Percentiles rank a stretch among this genome's conserved stretches.
Conservation (phyloP, 2,797 vertebrate genomes). For the Hafferia zeledoni region DNA sequence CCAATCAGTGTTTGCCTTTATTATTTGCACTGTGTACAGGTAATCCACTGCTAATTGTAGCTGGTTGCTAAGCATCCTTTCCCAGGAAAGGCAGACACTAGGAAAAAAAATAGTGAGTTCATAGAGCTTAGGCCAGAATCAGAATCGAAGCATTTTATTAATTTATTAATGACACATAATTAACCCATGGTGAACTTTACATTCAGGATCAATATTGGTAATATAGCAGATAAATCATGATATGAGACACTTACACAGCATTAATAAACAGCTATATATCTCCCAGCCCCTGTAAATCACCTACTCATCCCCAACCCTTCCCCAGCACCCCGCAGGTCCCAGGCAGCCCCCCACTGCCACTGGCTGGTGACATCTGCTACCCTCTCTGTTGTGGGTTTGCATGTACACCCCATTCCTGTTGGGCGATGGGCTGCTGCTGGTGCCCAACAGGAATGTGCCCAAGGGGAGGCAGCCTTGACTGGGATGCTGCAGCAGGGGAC, state of each 20-base stretch:
- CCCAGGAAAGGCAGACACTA: background rate
- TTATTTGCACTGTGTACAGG: background rate
- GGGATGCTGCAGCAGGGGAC: background rate
- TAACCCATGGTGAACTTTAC: background rate
- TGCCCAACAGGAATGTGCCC: background rate
- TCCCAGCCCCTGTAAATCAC: accelerated
- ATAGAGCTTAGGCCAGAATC: background rate
- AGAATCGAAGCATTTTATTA: background rate
- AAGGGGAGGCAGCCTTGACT: background rate
- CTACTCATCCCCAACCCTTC: background rate
- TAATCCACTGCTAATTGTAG: background rate
- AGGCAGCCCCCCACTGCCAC: accelerated
- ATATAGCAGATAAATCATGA: conserved; percentile 15
- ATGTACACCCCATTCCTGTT: accelerated
- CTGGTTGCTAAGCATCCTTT: background rate
- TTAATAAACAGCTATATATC: background rate
- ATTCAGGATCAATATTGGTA: conserved; percentile 23
- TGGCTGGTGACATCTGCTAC: accelerated
- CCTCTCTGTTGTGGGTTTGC: too few species aligned
- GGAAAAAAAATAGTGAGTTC: background rate
- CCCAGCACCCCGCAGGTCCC: accelerated
- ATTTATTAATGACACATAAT: conserved; percentile 23
- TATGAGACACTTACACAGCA: background rate
- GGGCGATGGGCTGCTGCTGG: background rate
- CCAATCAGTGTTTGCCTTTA: background rate